Evolutionary conservation across 2,113 vertebrate species (phyloP), one percentile per base, ranked within the genome.

Genomic region (Esox niger): DNA sequence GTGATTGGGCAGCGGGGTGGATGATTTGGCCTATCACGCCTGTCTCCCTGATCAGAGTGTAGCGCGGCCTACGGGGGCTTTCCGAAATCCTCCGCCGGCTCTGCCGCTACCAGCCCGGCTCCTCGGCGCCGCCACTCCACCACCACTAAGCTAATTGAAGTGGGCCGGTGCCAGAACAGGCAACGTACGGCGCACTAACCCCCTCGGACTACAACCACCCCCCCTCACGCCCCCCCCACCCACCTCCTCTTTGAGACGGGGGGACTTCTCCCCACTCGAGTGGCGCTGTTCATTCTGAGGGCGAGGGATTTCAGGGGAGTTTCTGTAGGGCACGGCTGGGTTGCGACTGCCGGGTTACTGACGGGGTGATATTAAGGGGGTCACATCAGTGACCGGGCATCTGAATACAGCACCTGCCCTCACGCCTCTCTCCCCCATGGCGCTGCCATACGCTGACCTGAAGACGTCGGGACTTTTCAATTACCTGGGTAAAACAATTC

Each of bases 81-180:
- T 76, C 66, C 73, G n/a, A 67, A 68, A 71, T 29, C 26, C 55
- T 27, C 55, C 55, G 27, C 25, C 21, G 13, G 25, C 26, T 29
- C 55, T 21, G 38, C 38, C 17, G 5, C 38, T 43, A 21, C 3
- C 20, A 4, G n/a, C 47, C 8, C n/a, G 11, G 47, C 47, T 52
- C 17, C 20, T 49, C 80, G 68, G 71, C 71, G 81, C 72, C 38
- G 13, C 38, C 68, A 17, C 47, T 57, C 31, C 74, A 54, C 68
- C n/a, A 62, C 77, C 56, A 57, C 77, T 78, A 49, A 77, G 79
- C 82, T 87, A 86, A 76, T 79, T 84, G 66, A 65, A 86, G 67
- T 49, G 69, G 15, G 62, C 63, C 68, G 64, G 61, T 77, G 73
- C 68, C 35, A 80, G 56, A 78, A 62, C 0, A 54, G 60, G 46